Base-by-base conservation (phyloP, 2,888 invertebrate species). In the Mythimna loreyi region DNA sequence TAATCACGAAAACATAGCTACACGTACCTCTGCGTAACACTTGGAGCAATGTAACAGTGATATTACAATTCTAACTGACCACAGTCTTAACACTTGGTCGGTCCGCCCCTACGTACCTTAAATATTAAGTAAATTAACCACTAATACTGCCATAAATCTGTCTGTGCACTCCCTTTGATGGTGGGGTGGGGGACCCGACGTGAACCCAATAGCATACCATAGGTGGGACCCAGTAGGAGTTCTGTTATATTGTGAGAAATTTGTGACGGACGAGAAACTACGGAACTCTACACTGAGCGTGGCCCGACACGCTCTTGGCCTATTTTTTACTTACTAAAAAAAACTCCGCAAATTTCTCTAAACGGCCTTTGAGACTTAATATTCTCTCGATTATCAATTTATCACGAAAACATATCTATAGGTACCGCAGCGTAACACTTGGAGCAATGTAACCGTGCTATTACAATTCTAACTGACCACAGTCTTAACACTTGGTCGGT, bases 71-170 rank as follows among this genome's bases (percentile, higher is more conserved):
- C 67, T 55, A 58, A 23, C 21, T 63, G 62, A 58, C 59, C 63
- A 30, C 19, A 55, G 55, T 49, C 55, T 72, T 40, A 70, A 63
- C 65, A 59, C 65, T 59, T 33, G 67, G 55, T 61, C 65, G 56
- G 49, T 60, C 47, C 47, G 45, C 63, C 60, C 61, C 49, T 13
- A 61, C 56, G 28, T 59, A 33, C 50, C 56, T 82, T 66, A 72
- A 81, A 89, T 88, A 87, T 88, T 88, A 89, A 89, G 81, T 88
- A 86, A 90, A 91, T 90, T 88, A 91, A 83, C 86, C 78, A 80
- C 82, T 84, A 90, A 87, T 86, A 85, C 77, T 67, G 60, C 81
- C 70, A 87, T 91, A 90, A 90, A 92, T 91, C 91, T 85, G 85
- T 87, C 86, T 84, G 76, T 85, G 85, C 89, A 88, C 87, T 87